phyloP scores from a whole-genome alignment of 2,888 invertebrate species.

The Fabriciana adippe region DNA sequence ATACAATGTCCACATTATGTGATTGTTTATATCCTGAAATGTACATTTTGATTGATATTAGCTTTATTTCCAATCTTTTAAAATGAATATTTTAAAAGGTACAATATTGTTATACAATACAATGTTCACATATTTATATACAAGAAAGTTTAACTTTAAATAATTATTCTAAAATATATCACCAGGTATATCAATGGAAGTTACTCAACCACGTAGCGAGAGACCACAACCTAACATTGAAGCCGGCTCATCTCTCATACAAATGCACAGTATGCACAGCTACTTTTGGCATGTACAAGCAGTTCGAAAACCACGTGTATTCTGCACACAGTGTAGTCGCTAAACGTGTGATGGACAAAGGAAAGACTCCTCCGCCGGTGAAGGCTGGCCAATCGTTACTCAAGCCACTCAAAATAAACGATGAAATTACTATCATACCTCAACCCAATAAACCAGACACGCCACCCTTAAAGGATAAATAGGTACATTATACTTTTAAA shows the following conservation, averaged over 20 bases:
- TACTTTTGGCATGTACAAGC: conserved; percentile 97
- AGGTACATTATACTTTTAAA: conserved; percentile 40
- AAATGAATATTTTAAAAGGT: too few species aligned
- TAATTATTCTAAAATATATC: conserved; percentile 31
- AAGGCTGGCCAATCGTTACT: conserved; percentile 64
- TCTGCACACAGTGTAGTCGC: conserved; percentile 96
- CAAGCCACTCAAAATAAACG: conserved; percentile 92
- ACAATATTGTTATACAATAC: too few species aligned
- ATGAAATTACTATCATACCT: conserved; percentile 94
- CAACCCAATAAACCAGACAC: conserved; percentile 82
- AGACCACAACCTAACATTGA: conserved; percentile 94
- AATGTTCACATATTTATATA: not conserved
- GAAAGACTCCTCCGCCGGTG: conserved; percentile 51
- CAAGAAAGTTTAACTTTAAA: not conserved
- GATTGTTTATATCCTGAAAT: too few species aligned
- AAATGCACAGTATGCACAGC: conserved; percentile 98
- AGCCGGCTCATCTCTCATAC: conserved; percentile 96
- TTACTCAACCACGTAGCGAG: conserved; percentile 94
- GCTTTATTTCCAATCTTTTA: too few species aligned
- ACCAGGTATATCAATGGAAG: conserved; percentile 96
- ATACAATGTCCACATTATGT: too few species aligned
- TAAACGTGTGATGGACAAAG: conserved; percentile 83
- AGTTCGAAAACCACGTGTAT: conserved; percentile 96
- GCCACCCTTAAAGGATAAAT: conserved; percentile 53
- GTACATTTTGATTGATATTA: too few species aligned